phyloP scores from a whole-genome alignment of 2,113 vertebrate genomes.

The Trinectes maculatus region DNA sequence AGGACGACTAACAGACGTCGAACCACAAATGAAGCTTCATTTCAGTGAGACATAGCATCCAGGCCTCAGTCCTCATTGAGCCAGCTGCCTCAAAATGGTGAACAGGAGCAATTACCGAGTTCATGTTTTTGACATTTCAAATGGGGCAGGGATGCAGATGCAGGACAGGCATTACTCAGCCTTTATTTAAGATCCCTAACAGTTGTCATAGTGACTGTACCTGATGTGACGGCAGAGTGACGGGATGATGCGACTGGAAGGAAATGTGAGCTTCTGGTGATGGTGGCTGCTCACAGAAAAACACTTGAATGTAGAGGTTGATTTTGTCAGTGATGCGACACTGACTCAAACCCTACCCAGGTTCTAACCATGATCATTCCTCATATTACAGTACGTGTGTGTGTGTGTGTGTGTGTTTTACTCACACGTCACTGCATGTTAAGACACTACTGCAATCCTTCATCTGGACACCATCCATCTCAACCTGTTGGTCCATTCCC shows the following conservation, averaged over 20 bases:
- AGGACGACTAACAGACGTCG: conserved; percentile 35
- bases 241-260: no score
- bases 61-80: neutral
- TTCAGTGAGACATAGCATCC: neutral
- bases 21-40: conserved; percentile 22
- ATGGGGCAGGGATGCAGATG: neutral
- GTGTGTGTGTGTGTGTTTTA: no score
- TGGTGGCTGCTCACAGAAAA: neutral
- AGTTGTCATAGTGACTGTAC: neutral
- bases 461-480: no score
- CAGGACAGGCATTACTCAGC: neutral
- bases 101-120: no score
- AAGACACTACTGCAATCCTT: no score
- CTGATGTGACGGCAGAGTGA: neutral
- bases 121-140: no score
- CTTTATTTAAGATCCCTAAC: neutral
- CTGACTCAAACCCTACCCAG: no score
- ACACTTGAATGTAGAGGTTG: no score
- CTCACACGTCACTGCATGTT: no score
- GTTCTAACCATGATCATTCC: no score
- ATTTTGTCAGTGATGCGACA: neutral
- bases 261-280: neutral
- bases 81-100: neutral
- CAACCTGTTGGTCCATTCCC: no score
- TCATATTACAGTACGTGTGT: no score